Evolutionary conservation across 2,113 vertebrate species (phyloP).

Genomic region (Aythya baeri): DNA sequence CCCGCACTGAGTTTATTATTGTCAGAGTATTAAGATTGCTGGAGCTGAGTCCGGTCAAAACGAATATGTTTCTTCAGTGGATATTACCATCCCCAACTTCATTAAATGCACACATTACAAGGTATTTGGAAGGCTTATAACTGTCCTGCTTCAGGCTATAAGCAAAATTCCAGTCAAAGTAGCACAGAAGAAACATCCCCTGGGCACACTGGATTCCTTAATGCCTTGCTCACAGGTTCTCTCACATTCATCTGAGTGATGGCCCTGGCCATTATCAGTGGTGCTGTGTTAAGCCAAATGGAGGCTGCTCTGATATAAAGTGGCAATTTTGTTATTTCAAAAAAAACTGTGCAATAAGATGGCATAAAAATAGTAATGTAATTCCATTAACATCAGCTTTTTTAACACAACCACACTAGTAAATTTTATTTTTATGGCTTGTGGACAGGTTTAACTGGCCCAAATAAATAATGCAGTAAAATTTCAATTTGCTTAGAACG

Average conservation of each 20-base stretch:
- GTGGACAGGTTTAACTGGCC: conserved; percentile 43
- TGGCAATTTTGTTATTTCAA: conserved; percentile 6
- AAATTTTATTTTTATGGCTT: conserved; percentile 44
- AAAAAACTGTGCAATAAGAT: neutral
- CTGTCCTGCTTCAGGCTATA: neutral
- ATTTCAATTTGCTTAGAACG: conserved; percentile 38
- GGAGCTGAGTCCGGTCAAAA: neutral
- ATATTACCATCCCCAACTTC: neutral
- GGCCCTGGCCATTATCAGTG: neutral
- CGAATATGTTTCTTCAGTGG: neutral
- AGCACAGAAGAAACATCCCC: neutral
- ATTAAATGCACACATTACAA: conserved; percentile 19
- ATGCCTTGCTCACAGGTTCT: neutral
- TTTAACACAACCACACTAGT: conserved; percentile 22
- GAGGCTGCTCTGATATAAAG: neutral
- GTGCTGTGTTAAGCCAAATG: neutral
- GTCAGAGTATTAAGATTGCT: neutral
- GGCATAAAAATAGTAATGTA: neutral
- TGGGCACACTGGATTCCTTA: conserved; percentile 6
- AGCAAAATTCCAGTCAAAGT: conserved; percentile 17
- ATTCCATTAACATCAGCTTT: conserved; percentile 20
- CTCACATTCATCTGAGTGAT: neutral
- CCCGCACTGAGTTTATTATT: neutral
- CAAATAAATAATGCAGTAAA: conserved; percentile 58
- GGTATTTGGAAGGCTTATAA: neutral